Conservation (phyloP, 2,888 invertebrate genomes). For the Lasioglossum calceatum region DNA sequence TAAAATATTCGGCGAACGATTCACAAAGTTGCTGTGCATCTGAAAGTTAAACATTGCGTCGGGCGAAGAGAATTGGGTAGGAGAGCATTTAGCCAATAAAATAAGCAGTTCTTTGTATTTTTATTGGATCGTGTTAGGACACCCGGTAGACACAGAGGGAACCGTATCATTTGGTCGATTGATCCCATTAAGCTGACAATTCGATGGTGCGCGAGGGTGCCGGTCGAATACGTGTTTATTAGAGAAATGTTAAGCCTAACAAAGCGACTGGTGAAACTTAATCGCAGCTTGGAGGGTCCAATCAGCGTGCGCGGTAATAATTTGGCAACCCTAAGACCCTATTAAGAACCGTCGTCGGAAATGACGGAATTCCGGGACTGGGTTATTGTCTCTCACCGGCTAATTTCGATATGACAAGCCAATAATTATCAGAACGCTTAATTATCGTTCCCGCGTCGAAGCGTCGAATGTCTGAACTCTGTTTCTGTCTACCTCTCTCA, state of each 20-base stretch:
- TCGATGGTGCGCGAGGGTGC: neutral
- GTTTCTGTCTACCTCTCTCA: neutral
- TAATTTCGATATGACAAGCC: constrained; percentile 54
- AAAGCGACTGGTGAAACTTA: constrained; percentile 50
- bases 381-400: constrained; percentile 59
- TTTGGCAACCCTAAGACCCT: constrained; percentile 57
- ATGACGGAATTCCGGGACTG: constrained; percentile 41
- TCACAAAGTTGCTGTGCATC: neutral
- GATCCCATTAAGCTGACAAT: constrained; percentile 7
- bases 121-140: neutral
- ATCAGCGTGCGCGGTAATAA: constrained; percentile 50
- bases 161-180: constrained; percentile 1
- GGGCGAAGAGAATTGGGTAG: neutral
- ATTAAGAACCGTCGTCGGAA: constrained; percentile 60
- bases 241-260: constrained; percentile 16
- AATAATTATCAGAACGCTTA: constrained; percentile 66
- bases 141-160: neutral
- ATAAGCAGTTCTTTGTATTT: neutral
- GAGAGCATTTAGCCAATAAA: neutral
- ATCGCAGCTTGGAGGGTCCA: constrained; percentile 55
- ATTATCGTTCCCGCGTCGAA: constrained; percentile 57
- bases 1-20: too few relatives aligned
- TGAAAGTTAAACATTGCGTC: neutral
- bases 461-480: constrained; percentile 27
- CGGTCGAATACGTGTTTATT: constrained; percentile 29